Evolutionary conservation across 2,888 invertebrate genomes (phyloP), one percentile per base, ranked within the genome.

Genomic region (Heliconius ismenius): DNA sequence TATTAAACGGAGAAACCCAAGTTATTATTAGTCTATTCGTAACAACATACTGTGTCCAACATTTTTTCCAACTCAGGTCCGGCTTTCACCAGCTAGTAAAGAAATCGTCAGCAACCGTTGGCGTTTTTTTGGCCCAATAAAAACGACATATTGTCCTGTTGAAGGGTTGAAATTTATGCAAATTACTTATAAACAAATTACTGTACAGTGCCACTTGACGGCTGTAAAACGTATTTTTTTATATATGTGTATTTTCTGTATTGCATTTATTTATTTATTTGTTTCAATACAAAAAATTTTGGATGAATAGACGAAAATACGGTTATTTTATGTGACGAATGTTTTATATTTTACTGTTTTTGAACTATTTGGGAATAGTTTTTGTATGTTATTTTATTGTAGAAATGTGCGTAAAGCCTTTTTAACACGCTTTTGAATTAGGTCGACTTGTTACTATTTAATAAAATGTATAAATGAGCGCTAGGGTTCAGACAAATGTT

Each of bases 111-210:
- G 84, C 88, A 85, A 88, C 87, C 87, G 82, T 85, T 83, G 81
- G 81, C 80, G 81, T 89, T 92, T 93, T 32, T 92, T 92, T 92
- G 90, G 89, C 84, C 85, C 87, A 92, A 91, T 92, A 92, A 91
- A 90, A 84, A 83, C 80, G 82, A 81, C 82, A 81, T 85, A 86
- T 82, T 84, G 86, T 84, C 82, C 82, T 82, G 83, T 82, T 84
- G 85, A 90, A 92, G 92, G 92, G 92, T 91, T 92, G 32, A 72
- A 72, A 76, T 76, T 90, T 92, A 93, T 93, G 93, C 92, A 93
- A 93, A 93, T 92, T 88, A 87, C 86, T 83, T 83, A 87, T 87
- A 88, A 89, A 92, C 90, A 88, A 86, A 89, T 79, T 82, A 78
- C 72, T 72, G 65, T 65, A 39, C 78, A 64, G 58, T 73, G 39